Conservation (phyloP, 92 coral and sea anemone genomes). For the Parazoanthus darwini region DNA sequence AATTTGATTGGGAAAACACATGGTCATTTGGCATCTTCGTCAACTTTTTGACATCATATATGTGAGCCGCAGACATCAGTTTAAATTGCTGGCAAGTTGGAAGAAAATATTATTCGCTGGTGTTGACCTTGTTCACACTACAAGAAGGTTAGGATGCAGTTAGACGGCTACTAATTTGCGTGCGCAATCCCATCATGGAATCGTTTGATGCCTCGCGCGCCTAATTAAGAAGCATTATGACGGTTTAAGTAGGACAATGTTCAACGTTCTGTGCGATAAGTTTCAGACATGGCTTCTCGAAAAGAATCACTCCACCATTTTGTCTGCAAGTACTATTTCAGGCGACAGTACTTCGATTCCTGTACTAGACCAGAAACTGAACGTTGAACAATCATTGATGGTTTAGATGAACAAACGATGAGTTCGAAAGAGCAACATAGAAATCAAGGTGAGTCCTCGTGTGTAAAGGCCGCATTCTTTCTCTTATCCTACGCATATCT, state of each 20-base stretch:
- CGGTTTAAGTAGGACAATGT: conserved; percentile 17
- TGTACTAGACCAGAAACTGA: not conserved
- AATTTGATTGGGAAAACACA: too few species aligned
- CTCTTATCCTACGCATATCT: not conserved
- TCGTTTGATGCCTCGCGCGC: not conserved
- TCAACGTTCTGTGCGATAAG: not conserved
- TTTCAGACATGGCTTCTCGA: not conserved
- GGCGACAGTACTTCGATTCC: not conserved
- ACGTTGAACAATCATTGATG: not conserved
- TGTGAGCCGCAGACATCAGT: too few species aligned
- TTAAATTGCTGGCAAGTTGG: too few species aligned
- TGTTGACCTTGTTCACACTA: too few species aligned
- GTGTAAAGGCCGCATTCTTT: too few species aligned
- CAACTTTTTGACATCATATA: too few species aligned
- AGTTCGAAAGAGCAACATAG: not conserved
- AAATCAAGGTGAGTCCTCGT: not conserved
- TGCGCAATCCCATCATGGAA: not conserved
- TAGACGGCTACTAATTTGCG: not conserved
- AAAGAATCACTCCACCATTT: not conserved
- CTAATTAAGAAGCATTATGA: conserved; percentile 37
- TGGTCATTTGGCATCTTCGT: too few species aligned
- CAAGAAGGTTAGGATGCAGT: not conserved
- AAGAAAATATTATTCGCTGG: too few species aligned
- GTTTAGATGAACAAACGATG: not conserved
- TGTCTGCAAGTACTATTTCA: not conserved